Evolutionary conservation across 2,113 vertebrate genomes (phyloP), one percentile per base, ranked within the genome.

Genomic region (Antechinus stuartii): DNA sequence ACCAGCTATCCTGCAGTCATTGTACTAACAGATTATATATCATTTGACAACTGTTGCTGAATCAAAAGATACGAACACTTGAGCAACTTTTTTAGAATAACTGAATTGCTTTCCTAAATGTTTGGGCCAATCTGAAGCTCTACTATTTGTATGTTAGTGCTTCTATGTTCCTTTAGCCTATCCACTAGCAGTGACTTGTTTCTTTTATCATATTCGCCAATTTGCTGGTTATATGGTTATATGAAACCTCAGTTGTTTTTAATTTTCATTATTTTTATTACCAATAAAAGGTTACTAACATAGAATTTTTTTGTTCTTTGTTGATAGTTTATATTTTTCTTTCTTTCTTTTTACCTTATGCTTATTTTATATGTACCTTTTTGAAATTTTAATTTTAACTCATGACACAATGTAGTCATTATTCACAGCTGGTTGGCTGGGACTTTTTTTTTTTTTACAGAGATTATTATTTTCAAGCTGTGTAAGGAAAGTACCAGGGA

Each of bases 401-500:
- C 42, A n/a, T 96, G 96, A 92, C 54, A 53, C 56, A 19, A 11
- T 47, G 24, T 55, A 25, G 47, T 14, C 92, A 95, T 84, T 35
- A 25, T 90, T 61, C 68, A 46, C 53, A 27, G 52, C 92, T 89
- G 92, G 90, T 30, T 93, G 94, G 90, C 94, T 92, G 54, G 30
- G 61, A 93, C 53, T 94, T 53, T 68, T 96, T 94, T 49, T 35
- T 90, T 42, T 42, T 42, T 42, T 1, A 42, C 42, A 92, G 90
- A 96, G 94, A 89, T 61, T 49, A 90, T 95, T 24, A 42, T 76
- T 92, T 89, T 91, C 93, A n/a, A 53, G 95, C 30, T 27, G 9
- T 23, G 23, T 42, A 56, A 14, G 76, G 26, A 57, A 93, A 91
- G n/a, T 53, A 55, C 19, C 46, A 92, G 61, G 68, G 68, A 22